Percentiles rank a stretch among this genome's conserved stretches.
phyloP scores from a whole-genome alignment of 2,113 vertebrate genomes.

The Eolophus roseicapilla region DNA sequence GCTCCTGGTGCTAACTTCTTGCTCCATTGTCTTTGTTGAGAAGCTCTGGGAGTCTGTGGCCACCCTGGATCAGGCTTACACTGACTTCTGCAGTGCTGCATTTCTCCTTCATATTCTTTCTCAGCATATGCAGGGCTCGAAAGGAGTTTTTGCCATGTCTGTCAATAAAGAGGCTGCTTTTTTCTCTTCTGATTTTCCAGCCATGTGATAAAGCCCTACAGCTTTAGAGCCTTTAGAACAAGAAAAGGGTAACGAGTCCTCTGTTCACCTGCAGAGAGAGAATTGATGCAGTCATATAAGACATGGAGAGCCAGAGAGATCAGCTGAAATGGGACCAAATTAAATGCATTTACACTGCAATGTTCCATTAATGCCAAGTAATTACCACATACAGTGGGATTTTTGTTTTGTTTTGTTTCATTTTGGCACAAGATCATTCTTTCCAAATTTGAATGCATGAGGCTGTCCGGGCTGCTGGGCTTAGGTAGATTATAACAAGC shows the following conservation, averaged over 20 bases:
- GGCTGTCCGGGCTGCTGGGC: neutral
- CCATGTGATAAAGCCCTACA: slow-evolving; percentile 26
- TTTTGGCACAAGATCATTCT: slow-evolving; percentile 50
- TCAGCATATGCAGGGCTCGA: neutral
- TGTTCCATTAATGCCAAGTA: slow-evolving; percentile 67
- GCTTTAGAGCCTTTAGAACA: slow-evolving; percentile 52
- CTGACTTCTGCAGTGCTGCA: neutral
- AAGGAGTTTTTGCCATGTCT: neutral
- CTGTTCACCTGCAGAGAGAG: slow-evolving; percentile 54
- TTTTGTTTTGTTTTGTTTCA: slow-evolving; percentile 60
- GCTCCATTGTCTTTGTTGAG: neutral
- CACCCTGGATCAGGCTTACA: neutral
- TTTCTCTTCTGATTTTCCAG: slow-evolving; percentile 26
- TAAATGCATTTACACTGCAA: slow-evolving; percentile 61
- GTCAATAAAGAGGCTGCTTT: slow-evolving; percentile 11
- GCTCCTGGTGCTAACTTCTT: neutral
- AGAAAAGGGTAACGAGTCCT: slow-evolving; percentile 48
- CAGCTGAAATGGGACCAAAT: slow-evolving; percentile 64
- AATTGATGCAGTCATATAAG: slow-evolving; percentile 7
- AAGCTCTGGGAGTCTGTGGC: neutral
- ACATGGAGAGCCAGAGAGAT: slow-evolving; percentile 42
- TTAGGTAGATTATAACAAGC: slow-evolving; percentile 52
- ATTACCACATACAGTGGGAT: slow-evolving; percentile 57
- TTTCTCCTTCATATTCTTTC: neutral
- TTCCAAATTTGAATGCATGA: slow-evolving; percentile 47